phyloP scores from a whole-genome alignment of 2,888 invertebrate genomes.

The Lamellibrachia columna region DNA sequence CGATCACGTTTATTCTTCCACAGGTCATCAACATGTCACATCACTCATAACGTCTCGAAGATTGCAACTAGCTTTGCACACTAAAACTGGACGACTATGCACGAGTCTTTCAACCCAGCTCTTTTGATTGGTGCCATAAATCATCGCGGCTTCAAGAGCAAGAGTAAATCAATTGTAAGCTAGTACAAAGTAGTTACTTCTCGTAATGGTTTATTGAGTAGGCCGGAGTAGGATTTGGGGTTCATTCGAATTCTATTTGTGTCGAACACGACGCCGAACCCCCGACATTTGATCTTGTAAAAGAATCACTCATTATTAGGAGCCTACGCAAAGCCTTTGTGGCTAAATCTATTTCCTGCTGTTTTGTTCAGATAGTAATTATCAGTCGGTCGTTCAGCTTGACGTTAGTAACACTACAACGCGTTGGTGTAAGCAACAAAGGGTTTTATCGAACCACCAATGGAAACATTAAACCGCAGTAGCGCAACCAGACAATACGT shows the following conservation, averaged over 20 bases:
- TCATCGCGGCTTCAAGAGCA: not conserved
- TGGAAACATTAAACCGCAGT: not conserved
- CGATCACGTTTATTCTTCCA: not conserved
- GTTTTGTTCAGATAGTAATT: not conserved
- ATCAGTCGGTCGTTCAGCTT: not conserved
- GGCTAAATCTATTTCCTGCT: not conserved
- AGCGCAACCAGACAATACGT: not conserved
- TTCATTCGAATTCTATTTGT: not conserved
- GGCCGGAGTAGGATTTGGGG: not conserved
- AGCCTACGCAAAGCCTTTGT: not conserved
- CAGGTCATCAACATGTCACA: not conserved
- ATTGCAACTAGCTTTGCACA: not conserved
- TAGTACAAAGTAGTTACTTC: not conserved
- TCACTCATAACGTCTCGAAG: not conserved
- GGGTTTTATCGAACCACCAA: not conserved
- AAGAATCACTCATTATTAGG: not conserved
- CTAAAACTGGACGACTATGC: not conserved
- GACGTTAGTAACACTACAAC: not conserved
- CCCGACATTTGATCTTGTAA: not conserved
- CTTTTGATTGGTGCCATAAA: not conserved
- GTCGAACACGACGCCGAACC: not conserved
- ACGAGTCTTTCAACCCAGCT: not conserved
- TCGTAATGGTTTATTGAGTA: not conserved
- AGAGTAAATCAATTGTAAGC: not conserved
- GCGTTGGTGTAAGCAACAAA: not conserved